Evolutionary conservation across 2,113 vertebrate species (phyloP), one percentile per base, ranked within the genome.

Genomic region (Malurus alboscapulatus): DNA sequence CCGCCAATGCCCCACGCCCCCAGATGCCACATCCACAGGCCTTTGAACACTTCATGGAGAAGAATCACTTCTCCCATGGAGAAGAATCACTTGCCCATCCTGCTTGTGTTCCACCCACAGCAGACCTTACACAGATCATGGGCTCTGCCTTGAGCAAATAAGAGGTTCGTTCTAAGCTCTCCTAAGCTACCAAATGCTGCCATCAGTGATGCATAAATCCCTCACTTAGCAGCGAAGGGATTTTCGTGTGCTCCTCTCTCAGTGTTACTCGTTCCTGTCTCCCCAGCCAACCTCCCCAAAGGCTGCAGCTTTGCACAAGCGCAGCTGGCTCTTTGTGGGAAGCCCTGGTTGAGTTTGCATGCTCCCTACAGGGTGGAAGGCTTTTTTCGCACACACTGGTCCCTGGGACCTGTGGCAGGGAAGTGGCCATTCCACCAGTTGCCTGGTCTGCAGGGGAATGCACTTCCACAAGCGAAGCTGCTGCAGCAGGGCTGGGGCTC

Each of bases 251-350:
- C 22, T 40, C 9, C 54, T 26, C 44, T 16, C 53, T 51, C 16
- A 1, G 0, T 1, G 0, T 9, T 34, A 77, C 47, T 51, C 1
- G 0, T 55, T 84, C 44, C 48, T 48, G 63, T 66, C 32, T 54
- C 42, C 36, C 66, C 79, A 87, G 6, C 26, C 54, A 57, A 36
- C 34, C 61, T n/a, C 27, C 38, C 36, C 25, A 10, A 62, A 68
- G 69, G 69, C 74, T n/a, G 10, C 26, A 25, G n/a, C 40, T 68
- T 13, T 26, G 55, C 36, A 42, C 36, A 17, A 20, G 38, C 0
- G 0, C 17, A 36, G 25, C 44, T 30, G 34, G 19, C 58, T 61
- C 36, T 68, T 57, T 48, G 12, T 1, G 6, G 45, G 53, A n/a
- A 44, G 15, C 40, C 7, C 2, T 1, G 34, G 26, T 44, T 5